A percentile compares a stretch with the other conserved stretches of the same genome.
Evolutionary conservation across 2,888 invertebrate genomes (phyloP).

Genomic region (Caenorhabditis sp.): DNA sequence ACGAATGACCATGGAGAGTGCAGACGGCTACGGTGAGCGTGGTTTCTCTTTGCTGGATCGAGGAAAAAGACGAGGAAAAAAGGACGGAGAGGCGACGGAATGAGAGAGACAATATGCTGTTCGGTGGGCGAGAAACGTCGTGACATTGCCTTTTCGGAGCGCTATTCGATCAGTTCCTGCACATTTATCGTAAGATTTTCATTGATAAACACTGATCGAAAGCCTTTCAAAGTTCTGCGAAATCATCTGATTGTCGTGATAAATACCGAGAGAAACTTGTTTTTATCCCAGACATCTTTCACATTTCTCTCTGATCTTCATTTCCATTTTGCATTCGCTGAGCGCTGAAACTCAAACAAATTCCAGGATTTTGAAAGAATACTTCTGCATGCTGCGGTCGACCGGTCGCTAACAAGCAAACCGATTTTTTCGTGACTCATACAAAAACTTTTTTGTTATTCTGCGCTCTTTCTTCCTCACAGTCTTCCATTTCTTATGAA

Average conservation of each 20-base stretch:
- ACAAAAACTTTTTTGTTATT: neutral
- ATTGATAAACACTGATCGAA: neutral
- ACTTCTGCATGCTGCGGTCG: no score
- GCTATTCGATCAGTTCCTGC: neutral
- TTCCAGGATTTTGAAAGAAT: no score
- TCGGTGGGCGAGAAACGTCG: slow-evolving; percentile 34
- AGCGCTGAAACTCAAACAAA: no score
- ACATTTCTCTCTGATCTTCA: slow-evolving; percentile 7
- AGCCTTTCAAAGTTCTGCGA: neutral
- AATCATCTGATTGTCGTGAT: neutral
- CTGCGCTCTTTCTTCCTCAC: neutral
- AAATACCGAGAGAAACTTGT: slow-evolving; percentile 13
- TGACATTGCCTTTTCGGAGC: slow-evolving; percentile 44
- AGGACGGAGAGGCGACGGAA: slow-evolving; percentile 4
- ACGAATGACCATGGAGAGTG: slow-evolving; percentile 34
- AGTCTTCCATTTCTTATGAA: slow-evolving; percentile 17
- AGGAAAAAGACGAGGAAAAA: slow-evolving; percentile 17
- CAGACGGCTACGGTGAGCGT: slow-evolving; percentile 8
- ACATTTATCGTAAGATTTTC: neutral
- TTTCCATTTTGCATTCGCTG: neutral
- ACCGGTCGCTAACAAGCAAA: no score
- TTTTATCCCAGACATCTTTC: no score
- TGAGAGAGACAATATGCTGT: slow-evolving; percentile 6
- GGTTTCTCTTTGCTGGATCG: neutral
- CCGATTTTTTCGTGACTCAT: slow-evolving; percentile 1